These are phyloP conservation scores for Eudiplozoon nipponicum DNA, from an alignment of 2,888 invertebrate species.

Conservation along the genomic window DNA sequence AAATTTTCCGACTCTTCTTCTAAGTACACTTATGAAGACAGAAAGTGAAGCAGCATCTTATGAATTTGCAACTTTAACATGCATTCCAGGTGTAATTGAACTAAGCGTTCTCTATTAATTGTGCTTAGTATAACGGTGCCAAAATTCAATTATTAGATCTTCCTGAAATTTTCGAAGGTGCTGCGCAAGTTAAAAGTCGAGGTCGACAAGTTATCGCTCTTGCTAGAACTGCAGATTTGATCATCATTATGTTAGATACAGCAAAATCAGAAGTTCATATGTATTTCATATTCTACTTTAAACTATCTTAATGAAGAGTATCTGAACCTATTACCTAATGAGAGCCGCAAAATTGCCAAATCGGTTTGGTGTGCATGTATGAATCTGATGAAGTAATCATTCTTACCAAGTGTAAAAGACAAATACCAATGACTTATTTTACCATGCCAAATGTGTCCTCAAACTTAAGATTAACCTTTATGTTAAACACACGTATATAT, in stretches of 20 bases:
- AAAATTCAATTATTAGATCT: slow-evolving; percentile 86
- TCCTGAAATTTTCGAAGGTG: slow-evolving; percentile 96
- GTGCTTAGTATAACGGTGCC: slow-evolving; percentile 50
- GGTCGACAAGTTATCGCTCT: slow-evolving; percentile 83
- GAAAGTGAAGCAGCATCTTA: slow-evolving; percentile 83
- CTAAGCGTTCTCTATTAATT: slow-evolving; percentile 19
- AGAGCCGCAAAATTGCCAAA: too few species aligned
- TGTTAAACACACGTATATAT: too few species aligned
- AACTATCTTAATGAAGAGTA: too few species aligned
- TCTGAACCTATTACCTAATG: too few species aligned
- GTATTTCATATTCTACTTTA: slow-evolving; percentile 20
- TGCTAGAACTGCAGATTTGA: slow-evolving; percentile 76
- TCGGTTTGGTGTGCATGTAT: too few species aligned
- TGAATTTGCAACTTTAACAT: slow-evolving; percentile 90
- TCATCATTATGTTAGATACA: slow-evolving; percentile 94
- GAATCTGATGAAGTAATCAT: too few species aligned
- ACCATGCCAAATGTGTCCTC: too few species aligned
- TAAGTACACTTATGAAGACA: slow-evolving; percentile 71
- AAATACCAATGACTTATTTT: too few species aligned
- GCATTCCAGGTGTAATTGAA: slow-evolving; percentile 90
- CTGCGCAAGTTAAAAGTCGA: slow-evolving; percentile 58
- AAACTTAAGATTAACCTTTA: too few species aligned
- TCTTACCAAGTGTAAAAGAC: too few species aligned
- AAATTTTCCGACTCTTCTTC: too few species aligned
- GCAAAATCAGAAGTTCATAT: slow-evolving; percentile 79